These are phyloP conservation scores for Chromis chromis DNA, from an alignment of 2,797 vertebrate species.

Conservation along the genomic window DNA sequence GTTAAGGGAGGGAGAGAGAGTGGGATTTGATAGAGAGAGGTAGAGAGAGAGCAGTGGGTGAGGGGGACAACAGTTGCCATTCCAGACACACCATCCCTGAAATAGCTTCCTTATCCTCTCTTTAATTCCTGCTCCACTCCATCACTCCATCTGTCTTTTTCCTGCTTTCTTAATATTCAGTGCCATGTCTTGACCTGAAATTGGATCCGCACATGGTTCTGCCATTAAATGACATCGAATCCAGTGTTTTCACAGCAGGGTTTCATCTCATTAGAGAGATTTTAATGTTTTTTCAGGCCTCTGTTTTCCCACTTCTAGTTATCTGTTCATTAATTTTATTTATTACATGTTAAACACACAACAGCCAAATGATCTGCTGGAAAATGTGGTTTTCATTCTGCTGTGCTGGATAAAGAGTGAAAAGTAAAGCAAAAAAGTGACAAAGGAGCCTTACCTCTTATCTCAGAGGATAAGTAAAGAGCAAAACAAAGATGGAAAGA, in stretches of 20 bases:
- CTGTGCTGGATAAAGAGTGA: background rate
- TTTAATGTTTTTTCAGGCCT: background rate
- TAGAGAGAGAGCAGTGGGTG: constrained; percentile 49
- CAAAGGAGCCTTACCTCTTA: constrained; percentile 26
- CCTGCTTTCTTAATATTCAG: constrained; percentile 36
- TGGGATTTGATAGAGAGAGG: constrained; percentile 63
- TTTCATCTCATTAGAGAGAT: constrained; percentile 19
- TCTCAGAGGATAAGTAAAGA: constrained; percentile 57
- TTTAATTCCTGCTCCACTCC: constrained; percentile 39
- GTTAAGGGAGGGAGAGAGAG: constrained; percentile 68
- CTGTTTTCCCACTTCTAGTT: background rate
- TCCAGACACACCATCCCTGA: constrained; percentile 75
- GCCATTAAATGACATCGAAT: constrained; percentile 10
- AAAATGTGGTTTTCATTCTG: background rate
- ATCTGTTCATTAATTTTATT: constrained; percentile 26
- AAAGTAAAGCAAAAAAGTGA: constrained; percentile 3
- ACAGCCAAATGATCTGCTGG: background rate
- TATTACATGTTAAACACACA: background rate
- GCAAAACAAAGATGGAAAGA: constrained; percentile 82
- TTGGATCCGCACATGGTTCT: constrained; percentile 20
- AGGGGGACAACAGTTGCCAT: constrained; percentile 75
- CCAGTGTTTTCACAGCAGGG: constrained; percentile 14
- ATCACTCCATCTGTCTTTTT: constrained; percentile 44
- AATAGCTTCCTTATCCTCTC: constrained; percentile 73
- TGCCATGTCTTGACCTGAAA: constrained; percentile 32